phyloP scores from a whole-genome alignment of 2,797 vertebrate genomes.

The Crossoptilon crossoptilon region DNA sequence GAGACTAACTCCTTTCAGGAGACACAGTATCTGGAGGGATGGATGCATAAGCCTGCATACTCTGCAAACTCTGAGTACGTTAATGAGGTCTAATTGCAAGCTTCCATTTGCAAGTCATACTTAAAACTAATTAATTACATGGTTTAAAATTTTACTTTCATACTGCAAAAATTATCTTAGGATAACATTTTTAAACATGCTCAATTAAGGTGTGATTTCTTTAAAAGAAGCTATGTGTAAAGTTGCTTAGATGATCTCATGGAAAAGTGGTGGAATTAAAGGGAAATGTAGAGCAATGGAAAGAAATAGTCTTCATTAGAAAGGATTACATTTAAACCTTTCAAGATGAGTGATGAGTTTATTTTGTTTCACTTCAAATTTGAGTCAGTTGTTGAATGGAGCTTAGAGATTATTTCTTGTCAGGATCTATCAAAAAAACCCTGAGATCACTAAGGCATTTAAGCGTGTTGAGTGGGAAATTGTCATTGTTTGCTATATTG shows the following conservation, averaged over 20 bases:
- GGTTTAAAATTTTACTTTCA: background rate
- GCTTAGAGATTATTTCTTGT: slow-evolving; percentile 45
- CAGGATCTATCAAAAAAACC: slow-evolving; percentile 5
- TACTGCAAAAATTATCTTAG: background rate
- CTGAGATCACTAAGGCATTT: background rate
- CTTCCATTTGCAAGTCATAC: background rate
- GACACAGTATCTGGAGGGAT: background rate
- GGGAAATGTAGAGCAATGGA: background rate
- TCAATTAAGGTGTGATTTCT: background rate
- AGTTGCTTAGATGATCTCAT: slow-evolving; percentile 9
- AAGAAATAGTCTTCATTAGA: slow-evolving; percentile 43
- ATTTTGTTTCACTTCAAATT: slow-evolving; percentile 38
- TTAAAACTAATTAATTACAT: background rate
- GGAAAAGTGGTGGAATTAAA: slow-evolving; percentile 36
- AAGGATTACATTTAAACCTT: slow-evolving; percentile 53
- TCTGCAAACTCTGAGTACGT: background rate
- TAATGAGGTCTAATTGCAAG: background rate
- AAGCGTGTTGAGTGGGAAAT: background rate
- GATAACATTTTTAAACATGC: background rate
- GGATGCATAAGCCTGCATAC: background rate
- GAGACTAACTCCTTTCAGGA: background rate
- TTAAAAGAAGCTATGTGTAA: background rate
- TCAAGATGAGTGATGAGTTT: background rate
- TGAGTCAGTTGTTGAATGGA: slow-evolving; percentile 39
- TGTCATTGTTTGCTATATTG: background rate